Conservation (phyloP, 2,113 vertebrate genomes). For the Poecilia latipinna region DNA sequence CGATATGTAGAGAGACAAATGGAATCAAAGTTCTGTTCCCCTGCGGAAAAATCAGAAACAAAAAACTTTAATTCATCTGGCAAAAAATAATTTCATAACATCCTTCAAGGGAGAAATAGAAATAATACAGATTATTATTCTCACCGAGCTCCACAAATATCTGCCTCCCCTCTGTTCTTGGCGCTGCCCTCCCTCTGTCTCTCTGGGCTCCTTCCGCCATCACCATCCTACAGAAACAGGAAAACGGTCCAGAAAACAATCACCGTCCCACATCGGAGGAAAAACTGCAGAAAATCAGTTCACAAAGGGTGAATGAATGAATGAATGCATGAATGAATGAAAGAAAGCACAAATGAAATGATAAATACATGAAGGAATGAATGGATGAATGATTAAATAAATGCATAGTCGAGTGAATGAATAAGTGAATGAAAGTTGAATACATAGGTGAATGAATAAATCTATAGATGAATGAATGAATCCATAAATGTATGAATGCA, state of each 20-base stretch:
- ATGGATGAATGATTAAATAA: too few species aligned
- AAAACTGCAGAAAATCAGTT: not conserved
- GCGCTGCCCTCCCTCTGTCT: conserved; percentile 82
- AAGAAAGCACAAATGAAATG: too few species aligned
- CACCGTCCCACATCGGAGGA: not conserved
- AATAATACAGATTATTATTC: conserved; percentile 58
- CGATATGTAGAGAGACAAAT: conserved; percentile 94
- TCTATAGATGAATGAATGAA: too few species aligned
- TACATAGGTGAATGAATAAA: too few species aligned
- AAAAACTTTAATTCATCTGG: not conserved
- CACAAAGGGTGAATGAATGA: too few species aligned
- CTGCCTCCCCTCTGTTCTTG: conserved; percentile 85
- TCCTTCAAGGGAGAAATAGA: not conserved
- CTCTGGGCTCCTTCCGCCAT: conserved; percentile 92
- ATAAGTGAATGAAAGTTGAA: too few species aligned
- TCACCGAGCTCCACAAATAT: conserved; percentile 95
- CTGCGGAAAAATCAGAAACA: conserved; percentile 66
- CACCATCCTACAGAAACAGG: conserved; percentile 88
- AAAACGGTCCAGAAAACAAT: not conserved
- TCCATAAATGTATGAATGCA: too few species aligned
- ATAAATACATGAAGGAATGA: too few species aligned
- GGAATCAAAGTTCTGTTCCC: conserved; percentile 90
- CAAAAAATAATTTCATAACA: too few species aligned
- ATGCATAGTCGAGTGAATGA: too few species aligned
- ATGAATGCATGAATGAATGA: too few species aligned